Conservation (phyloP, 2,797 vertebrate species). For the Onychomys leucogaster region DNA sequence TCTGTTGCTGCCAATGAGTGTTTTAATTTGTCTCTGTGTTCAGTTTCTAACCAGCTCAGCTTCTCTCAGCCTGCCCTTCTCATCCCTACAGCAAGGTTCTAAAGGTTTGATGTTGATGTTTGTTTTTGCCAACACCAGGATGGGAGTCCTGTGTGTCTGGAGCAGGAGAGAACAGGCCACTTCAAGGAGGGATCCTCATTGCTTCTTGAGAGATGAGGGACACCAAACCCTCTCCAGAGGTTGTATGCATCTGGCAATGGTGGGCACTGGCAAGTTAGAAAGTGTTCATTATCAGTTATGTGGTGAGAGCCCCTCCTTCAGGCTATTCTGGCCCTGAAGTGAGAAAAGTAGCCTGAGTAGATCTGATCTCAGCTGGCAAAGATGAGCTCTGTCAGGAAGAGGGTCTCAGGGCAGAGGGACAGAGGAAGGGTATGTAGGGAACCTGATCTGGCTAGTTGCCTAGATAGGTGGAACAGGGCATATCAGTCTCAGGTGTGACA, state of each 20-base stretch:
- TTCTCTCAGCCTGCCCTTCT: conserved; percentile 69
- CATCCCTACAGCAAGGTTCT: conserved; percentile 35
- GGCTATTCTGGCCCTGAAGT: neutral
- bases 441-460: neutral
- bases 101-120: conserved; percentile 69
- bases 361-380: neutral
- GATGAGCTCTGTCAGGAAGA: conserved; percentile 19
- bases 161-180: neutral
- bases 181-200: neutral
- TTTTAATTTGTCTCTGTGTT: conserved; percentile 71
- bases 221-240: neutral
- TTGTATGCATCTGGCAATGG: neutral
- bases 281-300: neutral
- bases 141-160: neutral
- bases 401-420: neutral
- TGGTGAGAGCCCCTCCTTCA: neutral
- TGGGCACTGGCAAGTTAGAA: neutral
- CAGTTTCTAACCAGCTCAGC: conserved; percentile 71
- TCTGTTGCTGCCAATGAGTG: conserved; percentile 63
- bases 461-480: neutral
- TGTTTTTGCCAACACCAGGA: conserved; percentile 67
- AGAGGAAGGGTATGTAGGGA: neutral
- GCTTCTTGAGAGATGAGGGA: conserved; percentile 40
- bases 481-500: conserved; percentile 19
- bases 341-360: conserved; percentile 15